Conservation (phyloP, 2,113 vertebrate species). For the Bubo bubo region DNA sequence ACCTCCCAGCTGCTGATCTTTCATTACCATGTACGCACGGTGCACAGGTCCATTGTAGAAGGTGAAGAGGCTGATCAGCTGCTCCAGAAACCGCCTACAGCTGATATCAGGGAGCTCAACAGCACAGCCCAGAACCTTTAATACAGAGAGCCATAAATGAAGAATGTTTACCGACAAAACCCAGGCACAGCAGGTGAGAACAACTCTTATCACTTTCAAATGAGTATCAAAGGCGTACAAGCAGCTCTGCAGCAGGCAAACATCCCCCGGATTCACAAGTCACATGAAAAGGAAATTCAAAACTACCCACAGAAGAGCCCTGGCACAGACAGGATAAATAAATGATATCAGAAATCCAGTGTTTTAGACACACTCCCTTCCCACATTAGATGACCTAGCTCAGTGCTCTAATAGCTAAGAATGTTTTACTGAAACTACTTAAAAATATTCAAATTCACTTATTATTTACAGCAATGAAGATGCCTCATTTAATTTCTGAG, state of each 20-base stretch:
- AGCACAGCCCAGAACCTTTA: constrained; percentile 86
- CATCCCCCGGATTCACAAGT: not conserved
- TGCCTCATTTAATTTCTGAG: not conserved
- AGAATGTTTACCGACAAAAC: not conserved
- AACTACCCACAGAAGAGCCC: not conserved
- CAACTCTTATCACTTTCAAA: not conserved
- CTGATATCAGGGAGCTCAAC: constrained; percentile 86
- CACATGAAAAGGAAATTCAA: not conserved
- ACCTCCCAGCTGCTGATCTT: not conserved
- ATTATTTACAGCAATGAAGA: not conserved
- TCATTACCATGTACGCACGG: constrained; percentile 82
- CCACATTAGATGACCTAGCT: not conserved
- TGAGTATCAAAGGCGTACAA: no score
- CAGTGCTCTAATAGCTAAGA: not conserved
- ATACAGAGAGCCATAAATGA: not conserved
- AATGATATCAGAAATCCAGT: not conserved
- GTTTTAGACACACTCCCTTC: not conserved
- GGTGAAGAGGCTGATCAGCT: constrained; percentile 86
- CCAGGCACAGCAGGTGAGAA: not conserved
- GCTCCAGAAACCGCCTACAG: constrained; percentile 82
- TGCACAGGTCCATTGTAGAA: constrained; percentile 88
- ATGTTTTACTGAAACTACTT: not conserved
- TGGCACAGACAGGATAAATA: not conserved
- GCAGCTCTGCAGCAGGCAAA: not conserved
- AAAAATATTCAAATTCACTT: not conserved